These are phyloP conservation scores for Probosciger aterrimus DNA, from an alignment of 2,113 vertebrate genomes.

Conservation along the genomic window DNA sequence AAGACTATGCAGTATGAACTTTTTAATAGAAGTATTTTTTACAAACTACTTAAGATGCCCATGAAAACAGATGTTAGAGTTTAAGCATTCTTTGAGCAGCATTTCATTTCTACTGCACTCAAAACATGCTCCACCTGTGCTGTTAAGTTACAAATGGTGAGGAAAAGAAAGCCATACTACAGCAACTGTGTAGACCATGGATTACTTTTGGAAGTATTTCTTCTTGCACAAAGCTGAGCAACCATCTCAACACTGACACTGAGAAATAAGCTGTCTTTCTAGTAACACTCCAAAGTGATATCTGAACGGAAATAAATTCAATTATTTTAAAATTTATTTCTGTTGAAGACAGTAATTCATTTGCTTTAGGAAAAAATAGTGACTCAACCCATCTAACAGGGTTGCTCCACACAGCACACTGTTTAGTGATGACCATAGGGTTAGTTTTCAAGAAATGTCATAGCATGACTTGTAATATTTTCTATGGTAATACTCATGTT, in stretches of 20 bases:
- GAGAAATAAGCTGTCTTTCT: neutral
- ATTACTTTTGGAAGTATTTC: neutral
- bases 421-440: neutral
- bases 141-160: neutral
- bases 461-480: neutral
- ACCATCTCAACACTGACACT: neutral
- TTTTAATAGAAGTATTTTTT: neutral
- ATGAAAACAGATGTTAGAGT: neutral
- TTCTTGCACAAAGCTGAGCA: neutral
- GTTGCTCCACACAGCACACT: neutral
- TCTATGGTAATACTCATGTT: neutral
- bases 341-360: neutral
- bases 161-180: neutral
- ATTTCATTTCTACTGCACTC: neutral
- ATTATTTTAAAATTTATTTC: neutral
- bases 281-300: neutral
- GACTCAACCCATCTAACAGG: neutral
- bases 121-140: neutral
- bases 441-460: neutral
- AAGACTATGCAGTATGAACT: neutral
- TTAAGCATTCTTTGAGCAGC: neutral
- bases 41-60: neutral
- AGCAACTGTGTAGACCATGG: rapidly evolving
- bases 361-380: neutral
- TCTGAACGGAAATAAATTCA: neutral